Evolutionary conservation across 2,113 vertebrate genomes (phyloP), one percentile per base, ranked within the genome.

Genomic region (Charadrius vociferus): DNA sequence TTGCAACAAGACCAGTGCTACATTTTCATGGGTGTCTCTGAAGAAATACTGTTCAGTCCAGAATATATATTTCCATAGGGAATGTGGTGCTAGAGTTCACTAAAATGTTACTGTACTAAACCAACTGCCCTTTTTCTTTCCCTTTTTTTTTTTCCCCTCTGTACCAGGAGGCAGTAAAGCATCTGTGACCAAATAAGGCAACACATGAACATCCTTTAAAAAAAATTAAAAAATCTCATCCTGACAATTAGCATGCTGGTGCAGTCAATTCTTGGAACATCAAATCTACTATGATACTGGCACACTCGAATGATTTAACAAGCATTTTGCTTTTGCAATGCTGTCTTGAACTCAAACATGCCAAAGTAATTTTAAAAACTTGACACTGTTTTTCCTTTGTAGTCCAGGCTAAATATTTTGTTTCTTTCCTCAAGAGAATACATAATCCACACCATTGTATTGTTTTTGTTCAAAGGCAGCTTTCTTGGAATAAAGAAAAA

Each of bases 141-240:
- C 37, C 34, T 10, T 11, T 32, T 73, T 90, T 12, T 32, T 73
- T 90, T 62, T 58, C 56, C 14, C 8, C 45, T 43, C 73, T 62
- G 45, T 19, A 49, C 47, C 36, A 45, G 52, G 37, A 81, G 43
- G 37, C 92, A 92, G n/a, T 23, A 58, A 74, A 94, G n/a, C 65
- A 70, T 82, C 86, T 96, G 73, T 65, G 78, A 91, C 88, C 81
- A 95, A 95, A 96, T 62, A 93, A 88, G 81, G 93, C 87, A 92
- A 75, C 66, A 45, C 59, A 47, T 30, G 10, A 41, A 72, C 47
- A 89, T 24, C 83, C 82, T 68, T 82, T 23, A 36, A 79, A 96
- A 71, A 41, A 61, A 73, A 19, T 12, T 32, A 17, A 26, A 81
- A 58, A 91, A 39, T 63, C 59, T 9, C 72, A 71, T 55, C 87